Base-by-base conservation (phyloP, 2,888 invertebrate species). In the Glyphotaelius pellucidus region DNA sequence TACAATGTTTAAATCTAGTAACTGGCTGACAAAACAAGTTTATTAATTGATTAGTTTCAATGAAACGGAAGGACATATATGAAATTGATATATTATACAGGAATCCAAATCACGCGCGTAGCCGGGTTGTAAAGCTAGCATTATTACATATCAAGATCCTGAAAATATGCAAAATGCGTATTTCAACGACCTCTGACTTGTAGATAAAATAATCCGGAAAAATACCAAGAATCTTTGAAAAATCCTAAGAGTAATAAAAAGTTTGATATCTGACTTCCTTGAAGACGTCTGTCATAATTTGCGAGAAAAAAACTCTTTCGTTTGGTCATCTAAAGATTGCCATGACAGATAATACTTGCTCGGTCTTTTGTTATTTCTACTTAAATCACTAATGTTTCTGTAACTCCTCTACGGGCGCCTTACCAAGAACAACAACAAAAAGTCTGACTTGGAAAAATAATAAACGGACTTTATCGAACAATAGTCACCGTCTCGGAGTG, bases 281-380 rank as follows among this genome's bases (percentile, higher is more conserved):
- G 67, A 67, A 25, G 67, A 25, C 9, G 67, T 31, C 80, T 89
- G 88, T 67, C 79, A 79, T 79, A 31, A 89, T 89, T 89, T 89
- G 15, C n/a, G 87, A 87, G 32, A 31, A 52, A 79, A 88, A 86
- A n/a, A 42, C 42, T 42, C 35, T 31, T 67, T 84, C 32, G n/a
- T 12, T 87, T 47, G 12, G 79, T 89, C 80, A 81, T 31, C 81
- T n/a, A 2, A 42, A 92, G 92, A 92, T 92, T 83, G 80, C 89
- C 52, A 84, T 88, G 91, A 92, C 89, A 92, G 92, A 91, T 91
- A 92, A 88, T 91, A 89, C 79, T 42, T 80, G 19, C 30, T 86
- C 83, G 67, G 47, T 15, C 89, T 89, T 89, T 91, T 89, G 67
- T 91, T 80, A n/a, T 89, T 91, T 84, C 67, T 83, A 19, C 35